Base-by-base conservation (phyloP, 2,113 vertebrate genomes). In the Danionella cerebrum region DNA sequence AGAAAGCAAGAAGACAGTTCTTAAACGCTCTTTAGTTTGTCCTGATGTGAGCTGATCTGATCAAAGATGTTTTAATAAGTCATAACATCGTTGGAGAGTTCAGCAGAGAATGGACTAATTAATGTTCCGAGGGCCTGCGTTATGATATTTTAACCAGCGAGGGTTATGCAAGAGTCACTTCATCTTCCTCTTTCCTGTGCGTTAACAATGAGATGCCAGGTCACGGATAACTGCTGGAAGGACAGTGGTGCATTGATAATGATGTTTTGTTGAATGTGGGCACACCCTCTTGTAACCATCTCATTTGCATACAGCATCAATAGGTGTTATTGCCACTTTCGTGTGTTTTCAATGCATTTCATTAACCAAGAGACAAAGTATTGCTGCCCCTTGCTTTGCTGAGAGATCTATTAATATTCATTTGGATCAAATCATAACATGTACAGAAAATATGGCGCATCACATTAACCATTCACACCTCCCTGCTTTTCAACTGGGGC, bases 11-110 rank as follows among this genome's bases (percentile, higher is more conserved):
- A 45, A 21, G 33, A 1, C 36, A 24, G 16, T 60, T 54, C 39
- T 48, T 62, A 67, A 41, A 48, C 29, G 50, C 38, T 39, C 36
- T 66, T 16, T 50, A 35, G 22, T 31, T 52, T 38, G 25, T 11
- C 36, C 19, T 65, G 45, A 21, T 55, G 33, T 70, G 72, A 74
- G 45, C 53, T 21, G 39, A 66, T 70, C 64, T 52, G 36, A 59
- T 38, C 55, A 75, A 63, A 71, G 19, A 29, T 31, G 33, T 71
- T 58, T 51, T 41, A 54, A 18, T 53, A 55, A 55, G 33, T 57
- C 51, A 14, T 39, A 16, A 48, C 45, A n/a, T 64, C 19, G 6
- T 19, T 19, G 42, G 22, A 18, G 38, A 44, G 16, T 45, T 42
- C 5, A 4, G 14, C 38, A 19, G n/a, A 13, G 21, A 13, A 14